These are phyloP conservation scores for Alentia gelatinosa DNA, from an alignment of 2,888 invertebrate genomes.

Conservation along the genomic window DNA sequence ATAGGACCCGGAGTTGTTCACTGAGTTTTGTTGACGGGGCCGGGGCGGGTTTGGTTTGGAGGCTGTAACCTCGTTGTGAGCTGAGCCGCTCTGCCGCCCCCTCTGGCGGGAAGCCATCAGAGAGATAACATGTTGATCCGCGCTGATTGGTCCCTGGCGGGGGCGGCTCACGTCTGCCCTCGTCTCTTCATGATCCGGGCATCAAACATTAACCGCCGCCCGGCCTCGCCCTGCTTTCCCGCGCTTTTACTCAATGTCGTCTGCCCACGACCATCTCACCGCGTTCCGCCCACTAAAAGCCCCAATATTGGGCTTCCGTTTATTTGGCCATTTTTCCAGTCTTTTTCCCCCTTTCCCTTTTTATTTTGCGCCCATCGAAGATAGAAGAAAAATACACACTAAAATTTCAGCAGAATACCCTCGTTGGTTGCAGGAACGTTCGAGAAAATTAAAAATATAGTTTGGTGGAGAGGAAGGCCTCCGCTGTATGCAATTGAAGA, in stretches of 20 bases:
- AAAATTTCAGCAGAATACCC: neutral
- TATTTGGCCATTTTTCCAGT: neutral
- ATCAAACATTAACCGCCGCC: neutral
- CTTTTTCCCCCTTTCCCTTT: neutral
- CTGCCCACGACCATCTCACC: neutral
- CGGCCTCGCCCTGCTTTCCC: neutral
- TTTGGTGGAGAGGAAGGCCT: too few relatives aligned
- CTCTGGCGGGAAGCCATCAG: neutral
- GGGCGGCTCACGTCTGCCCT: neutral
- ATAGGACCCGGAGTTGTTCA: too few relatives aligned
- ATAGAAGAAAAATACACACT: neutral
- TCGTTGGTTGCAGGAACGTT: too few relatives aligned
- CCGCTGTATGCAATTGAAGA: too few relatives aligned
- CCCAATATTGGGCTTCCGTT: slow-evolving; percentile 1
- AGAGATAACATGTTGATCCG: neutral
- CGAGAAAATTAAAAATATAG: too few relatives aligned
- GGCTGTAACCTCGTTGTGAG: slow-evolving; percentile 1
- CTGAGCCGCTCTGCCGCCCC: neutral
- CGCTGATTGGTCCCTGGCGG: neutral
- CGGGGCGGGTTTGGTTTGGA: neutral
- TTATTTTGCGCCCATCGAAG: neutral
- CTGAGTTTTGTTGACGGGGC: too few relatives aligned
- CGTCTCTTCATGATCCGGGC: slow-evolving; percentile 7
- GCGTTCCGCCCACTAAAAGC: neutral
- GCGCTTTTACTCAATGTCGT: neutral